phyloP scores from a whole-genome alignment of 2,888 invertebrate genomes.

The Meta bourneti region DNA sequence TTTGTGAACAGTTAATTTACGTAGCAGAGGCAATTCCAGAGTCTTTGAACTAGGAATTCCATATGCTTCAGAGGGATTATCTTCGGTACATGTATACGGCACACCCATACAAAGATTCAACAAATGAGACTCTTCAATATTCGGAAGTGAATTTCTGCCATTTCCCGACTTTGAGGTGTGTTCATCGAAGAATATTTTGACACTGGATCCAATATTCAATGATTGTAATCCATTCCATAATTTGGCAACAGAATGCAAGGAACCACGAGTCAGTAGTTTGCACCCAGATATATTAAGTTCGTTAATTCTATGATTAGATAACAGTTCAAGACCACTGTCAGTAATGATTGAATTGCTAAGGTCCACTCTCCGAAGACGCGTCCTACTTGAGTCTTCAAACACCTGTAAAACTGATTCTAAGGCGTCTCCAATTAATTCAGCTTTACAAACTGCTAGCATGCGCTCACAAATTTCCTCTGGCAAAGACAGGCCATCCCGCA shows the following conservation, averaged over 20 bases:
- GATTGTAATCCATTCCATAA: constrained; percentile 36
- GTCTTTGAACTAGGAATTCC: not conserved
- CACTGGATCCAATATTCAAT: constrained; percentile 53
- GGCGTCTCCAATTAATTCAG: constrained; percentile 83
- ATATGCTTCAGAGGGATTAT: not conserved
- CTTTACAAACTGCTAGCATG: constrained; percentile 82
- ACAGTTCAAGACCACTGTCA: constrained; percentile 86
- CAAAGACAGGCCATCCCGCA: constrained; percentile 85
- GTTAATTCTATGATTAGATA: constrained; percentile 87
- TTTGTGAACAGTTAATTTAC: constrained; percentile 84
- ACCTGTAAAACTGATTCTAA: constrained; percentile 85
- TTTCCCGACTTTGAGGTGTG: constrained; percentile 3
- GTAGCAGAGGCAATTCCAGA: constrained; percentile 82
- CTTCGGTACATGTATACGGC: constrained; percentile 8
- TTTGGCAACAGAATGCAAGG: constrained; percentile 85
- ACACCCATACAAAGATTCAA: constrained; percentile 40
- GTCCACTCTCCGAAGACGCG: constrained; percentile 86
- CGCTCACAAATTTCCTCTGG: constrained; percentile 88
- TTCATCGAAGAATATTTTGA: constrained; percentile 61
- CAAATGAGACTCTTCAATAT: constrained; percentile 22
- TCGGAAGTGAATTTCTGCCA: not conserved
- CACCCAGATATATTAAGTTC: constrained; percentile 90
- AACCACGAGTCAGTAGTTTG: constrained; percentile 85
- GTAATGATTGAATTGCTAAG: constrained; percentile 87
- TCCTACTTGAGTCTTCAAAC: constrained; percentile 86